phyloP scores from a whole-genome alignment of 2,113 vertebrate genomes.

The Notiomystis cincta region DNA sequence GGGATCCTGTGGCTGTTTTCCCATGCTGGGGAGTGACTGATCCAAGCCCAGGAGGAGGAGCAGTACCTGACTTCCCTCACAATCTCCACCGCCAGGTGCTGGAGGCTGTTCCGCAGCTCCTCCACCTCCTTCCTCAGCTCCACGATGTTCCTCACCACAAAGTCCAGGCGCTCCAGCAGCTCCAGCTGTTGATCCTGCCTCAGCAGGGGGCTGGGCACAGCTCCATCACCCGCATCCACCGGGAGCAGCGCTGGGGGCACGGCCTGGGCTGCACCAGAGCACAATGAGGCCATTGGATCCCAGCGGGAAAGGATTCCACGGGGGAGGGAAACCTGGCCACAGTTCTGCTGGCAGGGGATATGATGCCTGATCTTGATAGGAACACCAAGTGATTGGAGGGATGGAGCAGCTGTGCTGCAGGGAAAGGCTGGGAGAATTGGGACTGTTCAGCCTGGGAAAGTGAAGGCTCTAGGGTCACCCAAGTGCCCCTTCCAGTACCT shows the following conservation, averaged over 20 bases:
- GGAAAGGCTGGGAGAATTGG: not conserved
- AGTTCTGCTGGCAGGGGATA: rapidly evolving
- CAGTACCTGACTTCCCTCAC: slow-evolving; percentile 83
- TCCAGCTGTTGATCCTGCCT: slow-evolving; percentile 74
- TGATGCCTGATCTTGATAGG: rapidly evolving
- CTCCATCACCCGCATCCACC: slow-evolving; percentile 41
- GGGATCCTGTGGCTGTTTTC: rapidly evolving
- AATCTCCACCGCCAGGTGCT: slow-evolving; percentile 81
- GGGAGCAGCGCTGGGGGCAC: slow-evolving; percentile 14
- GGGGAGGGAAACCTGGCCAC: rapidly evolving
- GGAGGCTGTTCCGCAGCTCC: slow-evolving; percentile 81
- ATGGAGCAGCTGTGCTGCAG: not conserved
- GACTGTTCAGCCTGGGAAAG: not conserved
- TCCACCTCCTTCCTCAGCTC: slow-evolving; percentile 84
- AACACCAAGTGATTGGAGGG: not conserved
- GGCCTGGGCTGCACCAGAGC: slow-evolving; percentile 10
- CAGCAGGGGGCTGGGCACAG: not conserved
- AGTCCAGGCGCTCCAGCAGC: slow-evolving; percentile 84
- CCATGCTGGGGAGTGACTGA: rapidly evolving
- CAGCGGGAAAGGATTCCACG: rapidly evolving
- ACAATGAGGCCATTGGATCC: rapidly evolving
- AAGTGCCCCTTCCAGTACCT: not conserved
- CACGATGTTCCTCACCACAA: slow-evolving; percentile 76
- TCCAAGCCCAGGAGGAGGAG: rapidly evolving
- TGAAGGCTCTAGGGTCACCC: not conserved